Conservation (phyloP, 2,113 vertebrate genomes). For the Pterocles gutturalis region DNA sequence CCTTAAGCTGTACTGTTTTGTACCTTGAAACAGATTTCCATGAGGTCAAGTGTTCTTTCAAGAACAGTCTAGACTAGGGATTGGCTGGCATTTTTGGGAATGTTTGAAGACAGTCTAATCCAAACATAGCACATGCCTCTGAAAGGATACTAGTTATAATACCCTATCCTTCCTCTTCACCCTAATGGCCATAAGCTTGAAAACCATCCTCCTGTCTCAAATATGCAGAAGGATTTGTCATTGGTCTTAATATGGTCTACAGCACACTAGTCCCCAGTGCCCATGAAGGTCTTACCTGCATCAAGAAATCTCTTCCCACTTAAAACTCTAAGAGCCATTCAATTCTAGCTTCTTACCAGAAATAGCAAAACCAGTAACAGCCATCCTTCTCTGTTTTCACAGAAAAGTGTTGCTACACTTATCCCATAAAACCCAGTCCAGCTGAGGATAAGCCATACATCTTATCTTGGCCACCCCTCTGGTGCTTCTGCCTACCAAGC, state of each 20-base stretch:
- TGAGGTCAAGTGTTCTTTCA: not conserved
- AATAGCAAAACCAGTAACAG: not conserved
- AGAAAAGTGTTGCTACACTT: accelerated
- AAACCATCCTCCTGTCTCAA: not conserved
- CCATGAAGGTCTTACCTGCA: not conserved
- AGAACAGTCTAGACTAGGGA: not conserved
- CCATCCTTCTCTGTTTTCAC: not conserved
- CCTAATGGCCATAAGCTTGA: not conserved
- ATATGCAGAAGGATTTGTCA: not conserved
- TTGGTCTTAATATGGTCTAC: not conserved
- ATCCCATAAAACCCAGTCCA: not conserved
- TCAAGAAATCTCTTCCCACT: not conserved
- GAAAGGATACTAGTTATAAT: not conserved
- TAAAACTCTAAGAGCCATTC: not conserved
- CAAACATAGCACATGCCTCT: not conserved
- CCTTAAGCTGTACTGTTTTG: not conserved
- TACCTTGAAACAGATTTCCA: not conserved
- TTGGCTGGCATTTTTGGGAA: not conserved
- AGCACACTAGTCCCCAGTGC: not conserved
- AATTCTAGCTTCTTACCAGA: not conserved
- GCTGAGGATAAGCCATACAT: accelerated
- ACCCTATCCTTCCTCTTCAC: not conserved
- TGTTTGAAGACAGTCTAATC: not conserved
- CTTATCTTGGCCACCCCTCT: not conserved
- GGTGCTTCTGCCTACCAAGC: not conserved